A percentile compares a stretch with the other conserved stretches of the same genome.
Evolutionary conservation across 2,113 vertebrate species (phyloP).

Genomic region (Rhinopomastus cyanomelas): DNA sequence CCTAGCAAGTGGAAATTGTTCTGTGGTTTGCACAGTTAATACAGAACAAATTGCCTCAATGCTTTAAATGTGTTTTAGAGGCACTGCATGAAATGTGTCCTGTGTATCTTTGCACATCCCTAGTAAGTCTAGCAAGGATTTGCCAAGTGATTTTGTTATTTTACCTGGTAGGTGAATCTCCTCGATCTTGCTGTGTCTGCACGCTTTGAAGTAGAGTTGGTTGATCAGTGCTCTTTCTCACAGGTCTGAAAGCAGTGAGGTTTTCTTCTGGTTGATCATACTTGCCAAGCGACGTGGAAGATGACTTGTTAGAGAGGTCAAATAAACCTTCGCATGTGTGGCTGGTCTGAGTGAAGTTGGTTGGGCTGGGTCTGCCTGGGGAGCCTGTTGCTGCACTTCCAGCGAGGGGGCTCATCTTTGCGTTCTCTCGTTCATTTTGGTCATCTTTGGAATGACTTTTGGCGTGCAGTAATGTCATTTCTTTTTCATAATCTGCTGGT

Average conservation of each 20-base stretch:
- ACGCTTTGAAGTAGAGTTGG: neutral
- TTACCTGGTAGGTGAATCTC: constrained; percentile 75
- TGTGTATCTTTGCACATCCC: neutral
- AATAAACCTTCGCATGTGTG: constrained; percentile 54
- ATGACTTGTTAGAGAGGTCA: constrained; percentile 62
- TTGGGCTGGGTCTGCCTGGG: constrained; percentile 87
- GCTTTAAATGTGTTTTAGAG: neutral
- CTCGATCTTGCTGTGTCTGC: constrained; percentile 44
- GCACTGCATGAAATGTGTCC: neutral
- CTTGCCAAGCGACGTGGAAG: constrained; percentile 14
- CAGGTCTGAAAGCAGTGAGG: constrained; percentile 64
- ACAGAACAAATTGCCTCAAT: neutral
- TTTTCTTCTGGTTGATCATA: constrained; percentile 56
- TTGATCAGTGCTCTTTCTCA: constrained; percentile 57
- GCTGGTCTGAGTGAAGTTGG: constrained; percentile 84
- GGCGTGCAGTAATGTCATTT: constrained; percentile 47
- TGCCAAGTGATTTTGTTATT: neutral
- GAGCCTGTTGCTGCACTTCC: constrained; percentile 91
- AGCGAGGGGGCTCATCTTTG: constrained; percentile 87
- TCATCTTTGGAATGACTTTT: constrained; percentile 69
- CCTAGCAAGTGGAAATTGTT: neutral
- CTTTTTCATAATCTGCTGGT: constrained; percentile 65
- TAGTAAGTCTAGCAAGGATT: neutral
- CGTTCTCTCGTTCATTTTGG: constrained; percentile 77
- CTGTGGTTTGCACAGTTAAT: neutral